Evolutionary conservation across 2,888 invertebrate genomes (phyloP), one percentile per base, ranked within the genome.

Genomic region (Macrosoma leucophasiata): DNA sequence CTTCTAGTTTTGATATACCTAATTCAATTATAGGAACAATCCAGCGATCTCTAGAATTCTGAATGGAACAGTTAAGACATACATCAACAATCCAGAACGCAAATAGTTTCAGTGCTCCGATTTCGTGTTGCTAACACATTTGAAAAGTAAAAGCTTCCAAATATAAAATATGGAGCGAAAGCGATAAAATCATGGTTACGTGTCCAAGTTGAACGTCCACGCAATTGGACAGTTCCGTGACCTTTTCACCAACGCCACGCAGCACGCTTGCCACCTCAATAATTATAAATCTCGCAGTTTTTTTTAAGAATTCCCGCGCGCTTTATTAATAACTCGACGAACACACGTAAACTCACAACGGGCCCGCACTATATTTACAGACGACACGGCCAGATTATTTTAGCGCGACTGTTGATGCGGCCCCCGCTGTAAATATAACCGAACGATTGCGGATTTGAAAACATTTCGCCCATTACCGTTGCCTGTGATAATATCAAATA

Each of bases 241-340:
- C 79, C 79, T 79, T 79, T 72, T 62, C 62, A 56, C 56, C 32
- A 32, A 26, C 56, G 60, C 52, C 48, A 48, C 48, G 58, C 54
- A 54, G 56, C 62, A 63, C 64, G 64, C 66, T 68, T 65, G 66
- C n/a, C n/a, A n/a, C n/a, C n/a, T n/a, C n/a, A n/a, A n/a, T n/a
- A n/a, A n/a, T n/a, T n/a, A n/a, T n/a, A 68, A 74, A 58, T 55
- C 57, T 29, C 41, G 39, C 35, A 33, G 46, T 38, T 60, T 58
- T 61, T 61, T 62, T 54, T 61, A 61, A 55, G 59, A 58, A 56
- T 49, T 50, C 51, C 46, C 58, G 50, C 52, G 50, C 47, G 38
- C 41, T 51, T 34, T 62, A 61, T 62, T 60, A 65, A 65, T 67
- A 67, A 56, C 50, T 41, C 46, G 33, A 54, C 36, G 44, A 51